Conservation (phyloP, 1,140 invertebrate genomes). For the Trachymyrmex cornetzi region DNA sequence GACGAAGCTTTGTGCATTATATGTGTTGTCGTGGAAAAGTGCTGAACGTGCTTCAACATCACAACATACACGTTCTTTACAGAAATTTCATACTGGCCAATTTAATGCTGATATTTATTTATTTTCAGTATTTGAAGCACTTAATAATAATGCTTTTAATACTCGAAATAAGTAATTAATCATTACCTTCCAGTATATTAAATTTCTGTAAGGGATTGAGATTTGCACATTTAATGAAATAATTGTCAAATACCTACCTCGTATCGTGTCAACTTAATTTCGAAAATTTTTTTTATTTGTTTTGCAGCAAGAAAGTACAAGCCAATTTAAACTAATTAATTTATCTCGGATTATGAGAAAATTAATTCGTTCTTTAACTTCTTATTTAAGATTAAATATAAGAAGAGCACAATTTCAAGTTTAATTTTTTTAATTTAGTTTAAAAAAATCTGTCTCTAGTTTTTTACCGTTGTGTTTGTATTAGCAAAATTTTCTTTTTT, state of each 20-base stretch:
- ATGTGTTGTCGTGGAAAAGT: constrained; percentile 48
- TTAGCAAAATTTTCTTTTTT: background rate
- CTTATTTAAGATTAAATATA: background rate
- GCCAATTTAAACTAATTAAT: background rate
- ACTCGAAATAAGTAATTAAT: too few relatives aligned
- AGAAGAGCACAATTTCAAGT: background rate
- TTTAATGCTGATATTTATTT: too few relatives aligned
- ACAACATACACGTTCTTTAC: background rate
- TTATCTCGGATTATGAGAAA: background rate
- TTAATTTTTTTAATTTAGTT: constrained; percentile 19
- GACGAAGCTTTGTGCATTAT: constrained; percentile 53
- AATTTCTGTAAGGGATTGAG: too few relatives aligned
- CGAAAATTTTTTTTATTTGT: background rate
- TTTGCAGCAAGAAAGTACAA: background rate
- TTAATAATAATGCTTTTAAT: too few relatives aligned
- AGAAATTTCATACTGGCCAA: too few relatives aligned
- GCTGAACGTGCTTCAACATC: background rate
- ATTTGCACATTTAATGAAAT: background rate
- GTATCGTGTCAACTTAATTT: background rate
- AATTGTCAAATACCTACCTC: background rate
- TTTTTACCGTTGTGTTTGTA: background rate
- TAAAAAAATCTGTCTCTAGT: too few relatives aligned
- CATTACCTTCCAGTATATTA: too few relatives aligned
- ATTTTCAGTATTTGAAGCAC: too few relatives aligned
- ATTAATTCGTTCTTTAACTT: background rate